These are phyloP conservation scores for Menura novaehollandiae DNA, from an alignment of 2,113 vertebrate species.

Conservation along the genomic window DNA sequence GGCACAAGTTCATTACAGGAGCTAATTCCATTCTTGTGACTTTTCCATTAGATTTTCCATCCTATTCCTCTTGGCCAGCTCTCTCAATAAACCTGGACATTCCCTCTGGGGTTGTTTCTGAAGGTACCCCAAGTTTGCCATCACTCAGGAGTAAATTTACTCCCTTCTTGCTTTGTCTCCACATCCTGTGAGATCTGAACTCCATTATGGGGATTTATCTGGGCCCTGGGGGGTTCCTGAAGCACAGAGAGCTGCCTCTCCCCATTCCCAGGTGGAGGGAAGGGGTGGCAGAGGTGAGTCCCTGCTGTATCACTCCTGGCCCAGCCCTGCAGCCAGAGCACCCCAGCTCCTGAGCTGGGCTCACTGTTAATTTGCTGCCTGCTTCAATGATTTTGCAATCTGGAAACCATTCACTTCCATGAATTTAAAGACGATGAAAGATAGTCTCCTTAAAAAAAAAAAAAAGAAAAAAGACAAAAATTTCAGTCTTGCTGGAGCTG, in stretches of 20 bases:
- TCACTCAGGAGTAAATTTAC: background rate
- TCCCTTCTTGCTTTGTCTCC: background rate
- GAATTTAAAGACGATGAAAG: background rate
- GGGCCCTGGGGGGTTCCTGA: background rate
- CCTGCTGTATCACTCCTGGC: background rate
- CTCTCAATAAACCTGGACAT: background rate
- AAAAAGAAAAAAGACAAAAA: background rate
- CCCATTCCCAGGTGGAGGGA: too few species aligned
- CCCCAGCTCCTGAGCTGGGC: background rate
- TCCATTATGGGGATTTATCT: fast-evolving
- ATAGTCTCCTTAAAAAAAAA: background rate
- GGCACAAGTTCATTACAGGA: background rate
- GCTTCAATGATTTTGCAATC: background rate
- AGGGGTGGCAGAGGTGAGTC: background rate
- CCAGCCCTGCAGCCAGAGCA: background rate
- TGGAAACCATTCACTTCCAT: background rate
- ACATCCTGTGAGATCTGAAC: background rate
- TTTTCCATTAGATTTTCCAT: background rate
- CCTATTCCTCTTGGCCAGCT: background rate
- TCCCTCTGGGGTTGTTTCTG: background rate
- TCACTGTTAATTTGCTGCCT: background rate
- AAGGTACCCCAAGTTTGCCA: background rate
- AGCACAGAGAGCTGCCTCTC: background rate
- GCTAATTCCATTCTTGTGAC: background rate
- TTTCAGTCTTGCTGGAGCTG: background rate